These are phyloP conservation scores for Clarias macrocephalus DNA, from an alignment of 2,113 vertebrate species.

Conservation along the genomic window DNA sequence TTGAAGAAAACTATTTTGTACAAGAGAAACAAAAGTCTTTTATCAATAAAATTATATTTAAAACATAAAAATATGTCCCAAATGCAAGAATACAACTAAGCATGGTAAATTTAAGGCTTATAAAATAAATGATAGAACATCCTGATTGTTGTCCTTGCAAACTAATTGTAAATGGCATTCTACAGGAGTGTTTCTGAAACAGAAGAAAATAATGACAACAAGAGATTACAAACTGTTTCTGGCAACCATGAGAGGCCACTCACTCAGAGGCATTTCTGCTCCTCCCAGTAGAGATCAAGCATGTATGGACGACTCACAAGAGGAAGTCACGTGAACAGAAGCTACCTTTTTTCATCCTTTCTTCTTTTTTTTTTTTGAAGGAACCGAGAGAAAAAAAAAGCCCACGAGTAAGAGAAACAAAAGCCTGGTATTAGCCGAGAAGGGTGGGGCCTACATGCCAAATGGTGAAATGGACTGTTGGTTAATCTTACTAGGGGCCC, in stretches of 20 bases:
- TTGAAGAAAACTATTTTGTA: no score
- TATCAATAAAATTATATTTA: background rate
- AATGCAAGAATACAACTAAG: background rate
- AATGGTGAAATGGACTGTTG: slow-evolving; percentile 63
- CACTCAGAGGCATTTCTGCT: slow-evolving; percentile 48
- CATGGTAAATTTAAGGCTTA: background rate
- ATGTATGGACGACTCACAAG: slow-evolving; percentile 66
- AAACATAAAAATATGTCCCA: background rate
- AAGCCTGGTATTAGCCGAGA: slow-evolving; percentile 66
- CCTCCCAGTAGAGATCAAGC: slow-evolving; percentile 64
- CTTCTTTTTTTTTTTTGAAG: slow-evolving; percentile 48
- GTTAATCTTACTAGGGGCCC: slow-evolving; percentile 64
- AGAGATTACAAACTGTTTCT: slow-evolving; percentile 44
- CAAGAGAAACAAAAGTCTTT: background rate
- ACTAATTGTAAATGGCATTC: background rate
- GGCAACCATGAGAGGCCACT: slow-evolving; percentile 40
- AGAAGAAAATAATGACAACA: slow-evolving; percentile 29
- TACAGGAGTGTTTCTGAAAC: background rate
- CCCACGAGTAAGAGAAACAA: slow-evolving; percentile 74
- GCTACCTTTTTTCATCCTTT: slow-evolving; percentile 65
- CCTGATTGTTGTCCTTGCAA: background rate
- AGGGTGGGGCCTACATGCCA: slow-evolving; percentile 66
- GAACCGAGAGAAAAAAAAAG: slow-evolving; percentile 51
- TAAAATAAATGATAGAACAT: background rate
- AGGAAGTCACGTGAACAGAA: slow-evolving; percentile 73